Conservation (phyloP, 2,888 invertebrate genomes). For the Plebejus anna region DNA sequence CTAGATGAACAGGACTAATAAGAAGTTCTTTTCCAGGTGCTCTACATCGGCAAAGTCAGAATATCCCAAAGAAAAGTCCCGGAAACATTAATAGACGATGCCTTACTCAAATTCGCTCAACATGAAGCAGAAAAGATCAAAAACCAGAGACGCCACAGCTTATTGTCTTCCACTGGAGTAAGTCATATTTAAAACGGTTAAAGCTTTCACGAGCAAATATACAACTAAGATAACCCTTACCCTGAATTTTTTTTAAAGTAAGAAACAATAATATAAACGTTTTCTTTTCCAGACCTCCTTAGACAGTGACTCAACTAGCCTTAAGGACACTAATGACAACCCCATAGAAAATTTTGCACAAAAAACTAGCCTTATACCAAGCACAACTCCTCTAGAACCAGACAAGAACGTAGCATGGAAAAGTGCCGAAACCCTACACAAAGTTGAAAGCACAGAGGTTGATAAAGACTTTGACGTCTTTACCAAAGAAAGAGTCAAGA, state of each 20-base stretch:
- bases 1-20: neutral
- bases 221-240: neutral
- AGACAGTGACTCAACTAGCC: slow-evolving; percentile 62
- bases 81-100: slow-evolving; percentile 94
- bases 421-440: slow-evolving; percentile 53
- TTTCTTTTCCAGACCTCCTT: slow-evolving; percentile 58
- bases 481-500: slow-evolving; percentile 66
- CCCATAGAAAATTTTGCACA: slow-evolving; percentile 39
- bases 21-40: slow-evolving; percentile 78
- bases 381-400: slow-evolving; percentile 64
- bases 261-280: neutral
- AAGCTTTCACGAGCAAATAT: too few relatives aligned
- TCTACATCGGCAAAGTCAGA: slow-evolving; percentile 95
- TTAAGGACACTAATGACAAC: slow-evolving; percentile 50
- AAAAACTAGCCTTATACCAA: slow-evolving; percentile 45
- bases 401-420: slow-evolving; percentile 55
- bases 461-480: slow-evolving; percentile 75
- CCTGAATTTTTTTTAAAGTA: neutral
- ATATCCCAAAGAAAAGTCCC: slow-evolving; percentile 93
- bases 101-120: slow-evolving; percentile 89
- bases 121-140: slow-evolving; percentile 86
- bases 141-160: slow-evolving; percentile 61
- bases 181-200: slow-evolving; percentile 34
- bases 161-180: slow-evolving; percentile 67
- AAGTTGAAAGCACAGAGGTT: slow-evolving; percentile 46